These are phyloP conservation scores for Prenolepis imparis DNA, from an alignment of 2,888 invertebrate genomes.

Conservation along the genomic window DNA sequence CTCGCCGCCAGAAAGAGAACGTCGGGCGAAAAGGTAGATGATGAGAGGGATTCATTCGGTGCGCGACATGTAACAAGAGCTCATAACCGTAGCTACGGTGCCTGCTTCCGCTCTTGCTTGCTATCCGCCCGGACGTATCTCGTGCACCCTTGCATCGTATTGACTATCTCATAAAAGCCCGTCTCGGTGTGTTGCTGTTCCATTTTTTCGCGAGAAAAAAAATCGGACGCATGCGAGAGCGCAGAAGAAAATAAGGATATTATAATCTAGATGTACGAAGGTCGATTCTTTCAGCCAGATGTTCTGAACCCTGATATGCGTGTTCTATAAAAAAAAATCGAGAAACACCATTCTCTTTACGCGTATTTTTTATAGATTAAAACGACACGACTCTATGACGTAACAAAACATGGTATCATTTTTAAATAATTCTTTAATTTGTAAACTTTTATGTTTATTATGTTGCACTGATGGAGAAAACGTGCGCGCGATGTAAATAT, in stretches of 20 bases:
- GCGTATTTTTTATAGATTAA: not conserved
- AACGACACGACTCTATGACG: not conserved
- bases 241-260: conserved; percentile 4
- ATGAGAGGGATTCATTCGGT: conserved; percentile 30
- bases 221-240: not conserved
- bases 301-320: not conserved
- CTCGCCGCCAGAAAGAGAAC: conserved; percentile 16
- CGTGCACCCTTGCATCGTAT: not conserved
- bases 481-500: conserved; percentile 2
- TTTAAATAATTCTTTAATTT: not conserved
- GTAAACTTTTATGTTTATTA: not conserved
- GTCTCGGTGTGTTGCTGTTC: not conserved
- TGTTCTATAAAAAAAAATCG: not conserved
- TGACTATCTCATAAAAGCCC: conserved; percentile 8
- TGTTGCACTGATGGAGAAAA: not conserved
- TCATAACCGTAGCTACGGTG: conserved; percentile 20
- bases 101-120: conserved; percentile 20
- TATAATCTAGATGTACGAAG: conserved; percentile 5
- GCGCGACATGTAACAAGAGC: conserved; percentile 37
- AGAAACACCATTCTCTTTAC: not conserved
- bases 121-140: not conserved
- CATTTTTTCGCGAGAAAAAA: not conserved
- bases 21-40: conserved; percentile 19
- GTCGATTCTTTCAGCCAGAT: not conserved
- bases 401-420: no score